phyloP scores from a whole-genome alignment of 2,113 vertebrate species.

The Lichenostomus cassidix region DNA sequence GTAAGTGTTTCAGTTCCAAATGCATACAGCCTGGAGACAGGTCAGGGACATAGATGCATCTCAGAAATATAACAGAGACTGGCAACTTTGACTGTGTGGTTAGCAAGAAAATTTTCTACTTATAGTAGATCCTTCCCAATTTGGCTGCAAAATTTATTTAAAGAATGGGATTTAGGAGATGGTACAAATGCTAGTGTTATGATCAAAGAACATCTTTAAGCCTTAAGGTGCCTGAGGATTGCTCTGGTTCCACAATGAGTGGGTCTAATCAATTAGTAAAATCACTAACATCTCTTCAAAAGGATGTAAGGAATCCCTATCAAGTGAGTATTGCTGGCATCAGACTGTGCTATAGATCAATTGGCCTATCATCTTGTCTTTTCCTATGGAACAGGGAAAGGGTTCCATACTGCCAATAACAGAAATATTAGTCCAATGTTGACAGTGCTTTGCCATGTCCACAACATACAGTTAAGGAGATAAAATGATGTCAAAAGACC shows the following conservation, averaged over 20 bases:
- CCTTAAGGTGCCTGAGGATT: neutral
- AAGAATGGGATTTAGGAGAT: neutral
- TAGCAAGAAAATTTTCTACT: neutral
- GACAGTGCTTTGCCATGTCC: neutral
- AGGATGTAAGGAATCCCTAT: neutral
- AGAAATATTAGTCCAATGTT: neutral
- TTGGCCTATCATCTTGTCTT: neutral
- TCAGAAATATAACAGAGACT: neutral
- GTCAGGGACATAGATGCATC: neutral
- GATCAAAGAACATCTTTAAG: neutral
- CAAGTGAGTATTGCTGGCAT: neutral
- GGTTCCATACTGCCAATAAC: neutral
- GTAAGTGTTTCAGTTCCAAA: neutral
- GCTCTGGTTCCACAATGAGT: neutral
- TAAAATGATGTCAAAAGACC: neutral
- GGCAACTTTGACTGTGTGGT: neutral
- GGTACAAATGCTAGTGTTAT: neutral
- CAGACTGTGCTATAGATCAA: neutral
- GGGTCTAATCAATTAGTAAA: neutral
- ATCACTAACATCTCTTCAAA: neutral
- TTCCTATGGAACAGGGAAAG: neutral
- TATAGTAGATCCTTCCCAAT: neutral
- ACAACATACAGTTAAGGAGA: neutral
- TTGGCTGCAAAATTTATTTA: neutral
- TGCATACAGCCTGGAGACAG: neutral